Evolutionary conservation across 2,113 vertebrate genomes (phyloP), one percentile per base, ranked within the genome.

Genomic region (Ellobius talpinus): DNA sequence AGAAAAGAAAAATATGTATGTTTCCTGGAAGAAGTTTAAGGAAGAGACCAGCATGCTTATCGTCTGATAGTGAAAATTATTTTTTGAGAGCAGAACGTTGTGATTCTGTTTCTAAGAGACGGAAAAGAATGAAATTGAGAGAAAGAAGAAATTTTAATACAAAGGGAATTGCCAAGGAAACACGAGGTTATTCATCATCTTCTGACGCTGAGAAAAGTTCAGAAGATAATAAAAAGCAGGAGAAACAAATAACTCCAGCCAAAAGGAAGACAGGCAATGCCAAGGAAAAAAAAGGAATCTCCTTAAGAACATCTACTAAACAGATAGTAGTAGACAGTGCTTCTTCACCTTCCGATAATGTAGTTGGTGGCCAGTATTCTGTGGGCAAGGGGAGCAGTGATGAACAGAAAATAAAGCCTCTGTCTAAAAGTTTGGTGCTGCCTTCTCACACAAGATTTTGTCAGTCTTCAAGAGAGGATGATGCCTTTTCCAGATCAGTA

Each of bases 361-460:
- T 98, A 97, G 98, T 98, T 0, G 98, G 98, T 82, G 98, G 98
- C n/a, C 98, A 98, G 91, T 98, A 98, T 97, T 98, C 98, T 58
- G 63, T 96, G 3, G 99, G 98, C 0, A 99, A 99, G 9, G 99
- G 99, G 87, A 99, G 99, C 88, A 98, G 98, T 1, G 99, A 99
- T n/a, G 99, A 99, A 90, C 99, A 99, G 98, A 99, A 99, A 98
- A 99, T 99, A 94, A 99, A 99, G 93, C 99, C 99, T 0, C 98
- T 99, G 84, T 98, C 99, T 7, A 99, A 99, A 90, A 99, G 98
- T 95, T 98, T 99, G 73, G 77, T 98, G 45, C 89, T 98, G 29
- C 98, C 98, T 81, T 97, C 98, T 78, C 97, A 98, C 68, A 95
- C 98, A 86, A 97, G 98, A 96, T 99, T 99, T 98, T 99, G 98